A percentile compares a stretch with the other conserved stretches of the same genome.
phyloP scores from a whole-genome alignment of 2,888 invertebrate species.

The Nomada goodeniana region DNA sequence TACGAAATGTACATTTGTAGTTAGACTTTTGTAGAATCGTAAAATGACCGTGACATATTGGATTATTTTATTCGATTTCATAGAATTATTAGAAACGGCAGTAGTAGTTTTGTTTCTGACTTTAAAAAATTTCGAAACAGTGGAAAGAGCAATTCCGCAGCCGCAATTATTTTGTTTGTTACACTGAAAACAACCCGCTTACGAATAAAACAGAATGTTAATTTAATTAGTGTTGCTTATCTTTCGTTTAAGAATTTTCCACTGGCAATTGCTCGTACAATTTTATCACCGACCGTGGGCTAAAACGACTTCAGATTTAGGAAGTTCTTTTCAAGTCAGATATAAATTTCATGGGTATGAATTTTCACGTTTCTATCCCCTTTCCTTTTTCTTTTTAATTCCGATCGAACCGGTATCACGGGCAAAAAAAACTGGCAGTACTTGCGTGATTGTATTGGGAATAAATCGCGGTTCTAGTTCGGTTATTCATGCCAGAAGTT shows the following conservation, averaged over 20 bases:
- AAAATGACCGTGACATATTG: neutral
- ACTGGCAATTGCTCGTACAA: too few species aligned
- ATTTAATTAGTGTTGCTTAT: too few species aligned
- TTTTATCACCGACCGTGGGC: too few species aligned
- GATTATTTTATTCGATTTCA: too few species aligned
- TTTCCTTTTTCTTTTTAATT: slow-evolving; percentile 21
- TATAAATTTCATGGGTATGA: slow-evolving; percentile 8
- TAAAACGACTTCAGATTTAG: neutral
- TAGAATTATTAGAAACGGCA: too few species aligned
- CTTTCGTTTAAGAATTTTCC: neutral
- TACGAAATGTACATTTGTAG: neutral
- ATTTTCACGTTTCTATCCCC: neutral
- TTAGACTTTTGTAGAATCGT: neutral
- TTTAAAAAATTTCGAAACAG: neutral
- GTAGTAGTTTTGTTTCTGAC: neutral
- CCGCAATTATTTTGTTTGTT: too few species aligned
- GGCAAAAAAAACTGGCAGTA: neutral
- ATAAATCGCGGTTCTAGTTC: slow-evolving; percentile 3
- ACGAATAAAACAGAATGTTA: too few species aligned
- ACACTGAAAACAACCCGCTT: too few species aligned
- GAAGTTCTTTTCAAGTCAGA: neutral
- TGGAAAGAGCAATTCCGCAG: too few species aligned
- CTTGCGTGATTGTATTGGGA: neutral
- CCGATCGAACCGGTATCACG: neutral
- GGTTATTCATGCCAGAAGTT: slow-evolving; percentile 26